Base-by-base conservation (phyloP, 1,140 invertebrate species). In the Bombus ignitus region DNA sequence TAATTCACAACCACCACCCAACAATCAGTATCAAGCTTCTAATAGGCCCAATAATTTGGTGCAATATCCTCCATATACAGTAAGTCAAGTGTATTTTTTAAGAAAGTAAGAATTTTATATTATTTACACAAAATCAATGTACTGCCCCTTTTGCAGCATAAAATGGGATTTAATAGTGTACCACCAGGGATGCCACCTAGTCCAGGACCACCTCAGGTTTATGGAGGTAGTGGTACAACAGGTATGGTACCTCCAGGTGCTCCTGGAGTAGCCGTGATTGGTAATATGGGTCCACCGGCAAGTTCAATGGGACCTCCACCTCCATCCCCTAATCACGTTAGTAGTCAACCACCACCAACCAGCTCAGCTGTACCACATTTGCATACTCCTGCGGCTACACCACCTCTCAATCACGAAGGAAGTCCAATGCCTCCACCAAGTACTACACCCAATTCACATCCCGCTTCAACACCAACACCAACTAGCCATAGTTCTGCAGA, bases 391-490 rank as follows among this genome's bases (percentile, higher is more conserved):
- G 90, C 93, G 84, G 90, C 94, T 44, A 93, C 93, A 83, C 93
- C 93, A 72, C 95, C 94, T 77, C 95, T 96, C 6, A 96, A 96
- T 90, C 95, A 96, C 62, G 95, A 96, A 76, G 93, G 95, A 77
- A 94, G 95, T 85, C 95, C 96, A 25, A 96, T 96, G 96, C 96
- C 96, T 68, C 96, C 96, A 57, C 96, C 96, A 8, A 96, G 96
- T 89, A 96, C 96, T 10, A 96, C 96, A 83, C 96, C 96, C 68
- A 96, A 96, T 92, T 96, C 96, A 35, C 95, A 96, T 91, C 93
- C 94, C 28, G 83, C 92, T 35, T 93, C 94, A 68, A 86, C 91
- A 44, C 92, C 92, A 68, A 93, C 92, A 72, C 92, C 91, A 72
- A 94, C 92, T 83, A 94, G 90, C 74, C 92, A 93, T 78, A 92